These are phyloP conservation scores for Aeoliscus strigatus DNA, from an alignment of 2,797 vertebrate species.

Conservation along the genomic window DNA sequence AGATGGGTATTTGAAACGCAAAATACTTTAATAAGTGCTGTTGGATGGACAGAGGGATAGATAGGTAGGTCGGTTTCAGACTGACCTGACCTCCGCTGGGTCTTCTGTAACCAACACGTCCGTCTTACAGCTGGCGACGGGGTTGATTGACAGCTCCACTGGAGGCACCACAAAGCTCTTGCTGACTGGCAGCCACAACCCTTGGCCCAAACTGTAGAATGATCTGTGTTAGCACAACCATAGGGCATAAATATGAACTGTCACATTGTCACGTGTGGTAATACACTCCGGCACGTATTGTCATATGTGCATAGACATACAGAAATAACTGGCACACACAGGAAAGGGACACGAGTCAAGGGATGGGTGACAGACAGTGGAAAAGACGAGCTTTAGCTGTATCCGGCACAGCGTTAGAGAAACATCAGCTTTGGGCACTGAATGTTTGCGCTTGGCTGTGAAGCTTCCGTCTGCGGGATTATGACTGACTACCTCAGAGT, in stretches of 20 bases:
- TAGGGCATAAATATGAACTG: slow-evolving; percentile 22
- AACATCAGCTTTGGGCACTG: too few species aligned
- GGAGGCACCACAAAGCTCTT: slow-evolving; percentile 98
- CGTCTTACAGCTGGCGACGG: slow-evolving; percentile 97
- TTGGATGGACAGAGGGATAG: too few species aligned
- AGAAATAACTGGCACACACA: too few species aligned
- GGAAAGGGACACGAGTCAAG: too few species aligned
- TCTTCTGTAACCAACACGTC: slow-evolving; percentile 96
- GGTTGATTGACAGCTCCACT: slow-evolving; percentile 95
- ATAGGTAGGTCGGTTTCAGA: slow-evolving; percentile 14
- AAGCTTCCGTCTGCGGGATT: too few species aligned
- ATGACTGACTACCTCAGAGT: too few species aligned
- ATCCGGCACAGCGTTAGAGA: too few species aligned
- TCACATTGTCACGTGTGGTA: slow-evolving; percentile 5
- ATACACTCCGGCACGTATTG: background rate
- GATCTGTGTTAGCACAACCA: slow-evolving; percentile 74
- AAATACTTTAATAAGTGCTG: too few species aligned
- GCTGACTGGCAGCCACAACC: slow-evolving; percentile 97
- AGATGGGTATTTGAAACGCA: too few species aligned
- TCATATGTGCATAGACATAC: background rate
- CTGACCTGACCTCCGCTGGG: slow-evolving; percentile 96
- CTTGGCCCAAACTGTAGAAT: slow-evolving; percentile 96
- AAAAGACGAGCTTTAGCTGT: too few species aligned
- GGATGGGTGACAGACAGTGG: too few species aligned
- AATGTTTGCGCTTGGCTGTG: too few species aligned